Evolutionary conservation across 2,797 vertebrate species (phyloP).

Genomic region (Chrysocyon brachyurus): DNA sequence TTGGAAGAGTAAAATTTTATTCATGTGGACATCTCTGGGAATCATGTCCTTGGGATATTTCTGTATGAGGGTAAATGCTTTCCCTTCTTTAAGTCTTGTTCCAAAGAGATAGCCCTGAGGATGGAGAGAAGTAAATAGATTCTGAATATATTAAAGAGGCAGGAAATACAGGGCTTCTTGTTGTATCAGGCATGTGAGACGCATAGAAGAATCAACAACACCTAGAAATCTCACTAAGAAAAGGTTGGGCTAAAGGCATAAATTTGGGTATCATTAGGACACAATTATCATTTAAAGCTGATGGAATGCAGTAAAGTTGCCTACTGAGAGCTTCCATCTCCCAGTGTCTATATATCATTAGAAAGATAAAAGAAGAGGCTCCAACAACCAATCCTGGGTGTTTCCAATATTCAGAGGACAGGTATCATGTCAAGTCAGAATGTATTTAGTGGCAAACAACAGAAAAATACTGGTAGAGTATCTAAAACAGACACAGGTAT

Average conservation of each 20-base stretch:
- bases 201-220: background rate
- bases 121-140: background rate
- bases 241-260: background rate
- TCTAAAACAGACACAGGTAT: background rate
- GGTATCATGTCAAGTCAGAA: background rate
- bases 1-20: background rate
- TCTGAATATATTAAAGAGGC: background rate
- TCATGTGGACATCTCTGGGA: background rate
- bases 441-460: background rate
- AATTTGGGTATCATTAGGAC: background rate
- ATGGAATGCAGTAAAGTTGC: background rate
- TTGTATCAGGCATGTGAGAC: background rate
- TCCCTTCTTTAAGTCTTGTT: background rate
- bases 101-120: background rate
- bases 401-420: conserved; percentile 10
- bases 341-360: background rate
- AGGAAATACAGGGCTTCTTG: background rate
- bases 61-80: background rate
- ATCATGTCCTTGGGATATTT: background rate
- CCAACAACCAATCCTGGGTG: background rate
- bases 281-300: background rate
- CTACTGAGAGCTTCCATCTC: background rate
- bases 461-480: background rate
- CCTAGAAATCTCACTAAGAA: background rate
- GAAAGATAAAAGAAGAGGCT: background rate